Base-by-base conservation (phyloP, 2,888 invertebrate species). In the Cheilosia impressa region DNA sequence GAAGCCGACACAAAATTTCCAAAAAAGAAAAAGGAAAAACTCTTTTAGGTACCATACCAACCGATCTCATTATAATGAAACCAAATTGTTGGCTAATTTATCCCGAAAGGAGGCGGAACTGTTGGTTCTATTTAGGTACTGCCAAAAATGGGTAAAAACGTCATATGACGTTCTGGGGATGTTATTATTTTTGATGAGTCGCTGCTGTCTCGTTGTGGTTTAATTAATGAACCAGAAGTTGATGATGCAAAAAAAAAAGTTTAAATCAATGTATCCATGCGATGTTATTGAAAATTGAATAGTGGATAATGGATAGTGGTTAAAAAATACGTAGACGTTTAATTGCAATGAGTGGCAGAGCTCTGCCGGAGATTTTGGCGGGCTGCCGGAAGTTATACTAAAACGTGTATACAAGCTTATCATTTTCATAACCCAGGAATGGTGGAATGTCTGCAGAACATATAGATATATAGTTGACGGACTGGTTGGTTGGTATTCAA, bases 71-170 rank as follows among this genome's bases (percentile, higher is more conserved):
- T 69, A 50, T 69, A 63, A 63, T 78, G 62, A 62, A 78, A 62
- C 55, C 50, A 71, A 63, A 55, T 63, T 76, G 47, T 69, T 57
- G 53, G 22, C 58, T 68, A 78, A 78, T 69, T 78, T 69, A 69
- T 69, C 55, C 19, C 24, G 13, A 22, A 9, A 24, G 38, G 4
- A 45, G 55, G 31, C 57, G 57, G 45, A 72, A 55, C 47, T 57
- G 53, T 17, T 58, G 19, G 34, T 22, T 5, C 34, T 17, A 22
- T 38, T 15, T 45, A 10, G 2, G 10, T 1, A 31, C 10, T 7
- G 15, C 9, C 38, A 41, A 31, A 27, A 43, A 52, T 60, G 24
- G 24, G 34, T 5, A 17, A 22, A 47, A 6, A 47, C 3, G 47
- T 17, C 55, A 22, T 10, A 38, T 43, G 53, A 45, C 15, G 19